These are phyloP conservation scores for Talpa occidentalis DNA, from an alignment of 2,113 vertebrate genomes.

Conservation along the genomic window DNA sequence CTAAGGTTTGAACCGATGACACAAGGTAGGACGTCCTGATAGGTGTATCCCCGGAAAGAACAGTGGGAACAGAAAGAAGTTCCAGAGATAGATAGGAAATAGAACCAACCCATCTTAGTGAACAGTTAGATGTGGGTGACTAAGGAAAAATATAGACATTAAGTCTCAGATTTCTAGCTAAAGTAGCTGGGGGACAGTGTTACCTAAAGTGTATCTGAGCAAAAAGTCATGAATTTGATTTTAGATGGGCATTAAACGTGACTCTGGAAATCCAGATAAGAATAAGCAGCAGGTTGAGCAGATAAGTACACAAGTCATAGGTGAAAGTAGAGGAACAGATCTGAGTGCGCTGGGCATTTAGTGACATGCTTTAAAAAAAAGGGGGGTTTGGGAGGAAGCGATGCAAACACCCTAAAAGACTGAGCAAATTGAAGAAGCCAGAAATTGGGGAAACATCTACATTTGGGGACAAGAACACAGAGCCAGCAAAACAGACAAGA, in stretches of 20 bases:
- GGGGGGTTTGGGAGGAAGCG: background rate
- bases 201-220: background rate
- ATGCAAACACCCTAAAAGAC: background rate
- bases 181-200: background rate
- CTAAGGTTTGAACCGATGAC: background rate
- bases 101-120: background rate
- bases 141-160: background rate
- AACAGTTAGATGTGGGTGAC: background rate
- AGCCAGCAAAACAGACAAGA: background rate
- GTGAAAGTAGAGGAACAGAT: background rate
- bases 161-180: background rate
- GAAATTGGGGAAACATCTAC: background rate
- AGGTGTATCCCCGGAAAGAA: background rate
- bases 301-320: background rate
- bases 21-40: background rate
- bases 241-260: background rate
- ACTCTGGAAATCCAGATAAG: background rate
- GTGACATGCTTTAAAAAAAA: background rate
- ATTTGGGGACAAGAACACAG: background rate
- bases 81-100: background rate
- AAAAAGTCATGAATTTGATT: background rate
- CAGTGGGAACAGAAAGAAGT: background rate
- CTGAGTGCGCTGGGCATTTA: background rate
- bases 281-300: background rate
- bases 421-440: background rate